Percentiles rank a stretch among this genome's conserved stretches.
Evolutionary conservation across 2,888 invertebrate species (phyloP).

Genomic region (Cheilosia vulpina): DNA sequence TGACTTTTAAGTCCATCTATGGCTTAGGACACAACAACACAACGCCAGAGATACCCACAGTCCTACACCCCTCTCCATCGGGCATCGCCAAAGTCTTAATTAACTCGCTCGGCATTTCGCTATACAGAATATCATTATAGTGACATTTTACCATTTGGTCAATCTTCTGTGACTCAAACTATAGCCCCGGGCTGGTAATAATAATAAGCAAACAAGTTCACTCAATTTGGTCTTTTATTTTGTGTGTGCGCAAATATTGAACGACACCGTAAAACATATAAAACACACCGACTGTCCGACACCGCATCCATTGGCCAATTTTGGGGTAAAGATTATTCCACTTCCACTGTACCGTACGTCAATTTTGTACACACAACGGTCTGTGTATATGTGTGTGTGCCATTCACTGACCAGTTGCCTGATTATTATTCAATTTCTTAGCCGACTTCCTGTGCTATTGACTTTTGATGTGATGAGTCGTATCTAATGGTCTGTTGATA

Average conservation of each 20-base stretch:
- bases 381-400: neutral
- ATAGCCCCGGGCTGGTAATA: slow-evolving; percentile 6
- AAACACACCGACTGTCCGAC: too few relatives aligned
- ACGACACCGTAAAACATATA: neutral
- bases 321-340: slow-evolving; percentile 3
- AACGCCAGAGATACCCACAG: neutral
- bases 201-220: slow-evolving; percentile 27
- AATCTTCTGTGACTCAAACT: slow-evolving; percentile 17
- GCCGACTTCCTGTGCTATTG: slow-evolving; percentile 69
- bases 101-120: neutral
- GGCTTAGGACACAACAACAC: slow-evolving; percentile 1
- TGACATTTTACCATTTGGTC: neutral
- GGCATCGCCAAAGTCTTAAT: neutral
- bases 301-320: neutral
- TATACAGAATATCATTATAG: neutral
- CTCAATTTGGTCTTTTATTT: slow-evolving; percentile 32
- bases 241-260: slow-evolving; percentile 4
- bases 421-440: slow-evolving; percentile 67
- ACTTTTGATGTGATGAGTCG: slow-evolving; percentile 54
- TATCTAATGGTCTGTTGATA: slow-evolving; percentile 41
- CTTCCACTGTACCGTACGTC: neutral
- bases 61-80: neutral
- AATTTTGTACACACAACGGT: neutral
- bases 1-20: slow-evolving; percentile 31
- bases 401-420: neutral